Evolutionary conservation across 53 echinoderm and acorn worm genomes (phyloP).

Genomic region (Hippasteria phrygiana): DNA sequence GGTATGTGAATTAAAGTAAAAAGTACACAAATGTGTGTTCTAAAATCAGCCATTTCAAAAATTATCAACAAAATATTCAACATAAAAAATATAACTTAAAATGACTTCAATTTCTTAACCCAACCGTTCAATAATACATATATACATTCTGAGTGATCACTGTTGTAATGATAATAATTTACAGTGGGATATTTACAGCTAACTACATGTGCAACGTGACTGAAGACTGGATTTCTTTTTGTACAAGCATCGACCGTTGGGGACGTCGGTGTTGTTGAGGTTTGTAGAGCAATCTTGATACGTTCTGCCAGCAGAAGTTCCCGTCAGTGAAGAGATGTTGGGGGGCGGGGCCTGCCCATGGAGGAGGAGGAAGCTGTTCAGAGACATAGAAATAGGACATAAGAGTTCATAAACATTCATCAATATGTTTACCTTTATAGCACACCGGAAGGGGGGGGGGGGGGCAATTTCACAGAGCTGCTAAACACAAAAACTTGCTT

Average conservation of each 20-base stretch:
- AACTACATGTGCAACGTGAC: not conserved
- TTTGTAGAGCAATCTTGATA: not conserved
- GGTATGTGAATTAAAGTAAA: constrained; percentile 22
- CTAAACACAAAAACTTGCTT: too few relatives aligned
- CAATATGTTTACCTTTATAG: too few relatives aligned
- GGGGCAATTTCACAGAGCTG: too few relatives aligned
- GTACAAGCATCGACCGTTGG: too few relatives aligned
- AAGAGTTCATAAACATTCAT: too few relatives aligned
- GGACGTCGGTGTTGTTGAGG: too few relatives aligned
- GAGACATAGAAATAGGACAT: not conserved
- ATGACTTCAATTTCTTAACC: not conserved
- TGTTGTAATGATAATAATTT: not conserved
- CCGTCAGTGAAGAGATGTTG: constrained; percentile 56
- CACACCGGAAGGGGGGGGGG: too few relatives aligned
- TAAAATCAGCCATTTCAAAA: constrained; percentile 16
- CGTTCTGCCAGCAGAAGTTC: constrained; percentile 18
- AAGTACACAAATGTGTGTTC: not conserved
- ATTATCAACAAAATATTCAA: not conserved
- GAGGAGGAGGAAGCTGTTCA: not conserved
- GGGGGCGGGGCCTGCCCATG: constrained; percentile 27
- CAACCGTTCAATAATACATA: constrained; percentile 13
- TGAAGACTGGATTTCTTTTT: not conserved
- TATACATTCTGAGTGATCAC: not conserved
- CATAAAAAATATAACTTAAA: constrained; percentile 65
- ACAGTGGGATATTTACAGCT: constrained; percentile 34